These are phyloP conservation scores for Siphamia tubifer DNA, from an alignment of 2,113 vertebrate species.

Conservation along the genomic window DNA sequence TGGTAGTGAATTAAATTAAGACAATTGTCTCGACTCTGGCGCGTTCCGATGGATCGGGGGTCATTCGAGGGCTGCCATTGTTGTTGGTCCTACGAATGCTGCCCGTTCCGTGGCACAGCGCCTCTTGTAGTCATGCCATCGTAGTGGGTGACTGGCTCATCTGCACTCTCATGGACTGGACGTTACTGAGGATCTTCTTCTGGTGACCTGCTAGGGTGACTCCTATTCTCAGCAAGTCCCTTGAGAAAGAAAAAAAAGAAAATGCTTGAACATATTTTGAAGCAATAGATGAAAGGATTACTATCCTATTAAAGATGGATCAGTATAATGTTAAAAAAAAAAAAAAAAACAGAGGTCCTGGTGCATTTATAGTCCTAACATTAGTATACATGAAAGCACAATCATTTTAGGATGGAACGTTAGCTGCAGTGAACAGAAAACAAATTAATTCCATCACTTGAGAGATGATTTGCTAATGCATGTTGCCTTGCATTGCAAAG, in stretches of 20 bases:
- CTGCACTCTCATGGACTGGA: constrained; percentile 96
- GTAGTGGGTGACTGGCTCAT: constrained; percentile 91
- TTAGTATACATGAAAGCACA: constrained; percentile 7
- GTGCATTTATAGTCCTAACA: neutral
- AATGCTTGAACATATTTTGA: constrained; percentile 19
- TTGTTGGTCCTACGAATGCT: constrained; percentile 71
- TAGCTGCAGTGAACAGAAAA: constrained; percentile 19
- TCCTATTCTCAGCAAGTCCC: constrained; percentile 98
- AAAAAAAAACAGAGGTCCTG: no score
- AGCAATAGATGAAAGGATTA: constrained; percentile 31
- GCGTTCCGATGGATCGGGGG: constrained; percentile 76
- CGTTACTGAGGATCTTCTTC: constrained; percentile 97
- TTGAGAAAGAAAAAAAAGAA: constrained; percentile 59
- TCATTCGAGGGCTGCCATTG: constrained; percentile 69
- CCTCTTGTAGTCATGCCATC: constrained; percentile 90
- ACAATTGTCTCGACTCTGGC: constrained; percentile 83
- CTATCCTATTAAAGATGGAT: constrained; percentile 12
- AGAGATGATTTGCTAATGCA: constrained; percentile 28
- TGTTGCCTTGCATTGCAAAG: constrained; percentile 52
- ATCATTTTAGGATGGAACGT: constrained; percentile 5
- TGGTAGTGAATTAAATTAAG: constrained; percentile 73
- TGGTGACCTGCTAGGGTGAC: constrained; percentile 98
- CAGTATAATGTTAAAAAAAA: no score
- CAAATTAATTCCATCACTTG: constrained; percentile 36
- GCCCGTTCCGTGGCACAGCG: constrained; percentile 77